Evolutionary conservation across 2,888 invertebrate genomes (phyloP), one percentile per base, ranked within the genome.

Genomic region (Archips xylosteana): DNA sequence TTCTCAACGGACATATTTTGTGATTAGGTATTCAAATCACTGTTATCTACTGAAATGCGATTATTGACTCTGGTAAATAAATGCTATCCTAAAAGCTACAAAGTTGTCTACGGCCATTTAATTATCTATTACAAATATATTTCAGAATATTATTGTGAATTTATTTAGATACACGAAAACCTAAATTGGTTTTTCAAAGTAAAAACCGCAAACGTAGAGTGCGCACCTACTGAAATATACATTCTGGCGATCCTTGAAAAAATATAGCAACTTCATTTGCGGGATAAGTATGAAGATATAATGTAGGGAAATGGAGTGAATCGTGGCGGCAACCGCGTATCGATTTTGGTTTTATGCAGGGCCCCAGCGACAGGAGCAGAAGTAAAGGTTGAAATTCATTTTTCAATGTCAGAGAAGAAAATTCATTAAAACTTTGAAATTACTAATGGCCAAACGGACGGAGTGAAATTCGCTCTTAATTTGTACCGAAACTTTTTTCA

Each of bases 341-440:
- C 83, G 86, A 87, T 86, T 85, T 79, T 79, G 83, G 82, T 83
- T 82, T 83, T 80, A 83, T 83, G 80, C 80, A 76, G 79, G 76
- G 76, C 80, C 81, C 80, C 65, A 60, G 88, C 87, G 87, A 86
- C 85, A 85, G 78, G 82, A 85, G 84, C 81, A 85, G 83, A 86
- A 90, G 87, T 88, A 86, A 87, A 88, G 90, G 89, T 86, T 86
- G 82, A 87, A 92, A 93, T 91, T 92, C 92, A 94, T 94, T 94
- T 93, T 91, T 94, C 94, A 94, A 92, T 91, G 94, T 94, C 94
- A 90, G 86, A 88, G 89, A 91, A 91, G 90, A 91, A 94, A 94
- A 94, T 94, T 94, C 94, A 94, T 94, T 94, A 94, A 89, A 94
- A 94, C 90, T 94, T 92, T 89, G 92, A 92, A 92, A 94, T 94